Conservation (phyloP, 2,888 invertebrate species). For the Alloscopus bannaensis region DNA sequence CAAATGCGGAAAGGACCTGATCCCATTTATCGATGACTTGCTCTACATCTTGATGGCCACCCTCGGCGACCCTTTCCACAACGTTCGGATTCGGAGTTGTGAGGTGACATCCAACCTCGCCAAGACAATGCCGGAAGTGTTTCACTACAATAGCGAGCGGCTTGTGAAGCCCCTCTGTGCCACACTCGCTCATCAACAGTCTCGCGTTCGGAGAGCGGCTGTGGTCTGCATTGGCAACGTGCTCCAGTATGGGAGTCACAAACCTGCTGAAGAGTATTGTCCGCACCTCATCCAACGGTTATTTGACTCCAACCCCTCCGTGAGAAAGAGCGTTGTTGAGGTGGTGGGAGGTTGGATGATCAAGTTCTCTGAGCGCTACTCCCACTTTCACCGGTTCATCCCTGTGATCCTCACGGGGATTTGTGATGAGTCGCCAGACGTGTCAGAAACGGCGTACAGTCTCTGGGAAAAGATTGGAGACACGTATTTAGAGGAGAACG, state of each 20-base stretch:
- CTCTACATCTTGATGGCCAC: constrained; percentile 84
- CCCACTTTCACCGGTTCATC: constrained; percentile 89
- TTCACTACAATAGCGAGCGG: constrained; percentile 85
- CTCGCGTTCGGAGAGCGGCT: constrained; percentile 85
- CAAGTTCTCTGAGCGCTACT: constrained; percentile 89
- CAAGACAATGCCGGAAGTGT: constrained; percentile 81
- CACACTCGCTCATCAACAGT: constrained; percentile 89
- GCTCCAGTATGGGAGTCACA: constrained; percentile 82
- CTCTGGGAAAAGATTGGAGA: constrained; percentile 86
- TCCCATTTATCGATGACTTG: constrained; percentile 85
- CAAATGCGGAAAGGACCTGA: constrained; percentile 79
- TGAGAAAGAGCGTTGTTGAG: constrained; percentile 85
- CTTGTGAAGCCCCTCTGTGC: constrained; percentile 84
- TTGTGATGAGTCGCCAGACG: constrained; percentile 87
- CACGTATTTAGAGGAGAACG: constrained; percentile 90
- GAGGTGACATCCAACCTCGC: constrained; percentile 83
- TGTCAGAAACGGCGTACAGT: constrained; percentile 80
- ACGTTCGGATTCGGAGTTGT: constrained; percentile 88
- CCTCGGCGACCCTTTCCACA: constrained; percentile 86
- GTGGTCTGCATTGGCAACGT: constrained; percentile 79
- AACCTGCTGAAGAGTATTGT: constrained; percentile 84
- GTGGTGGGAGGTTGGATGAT: constrained; percentile 88
- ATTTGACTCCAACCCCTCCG: constrained; percentile 88
- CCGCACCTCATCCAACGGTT: constrained; percentile 89
- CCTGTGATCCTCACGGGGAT: constrained; percentile 89